Evolutionary conservation across 2,113 vertebrate species (phyloP), one percentile per base, ranked within the genome.

Genomic region (Sisor rabdophorus): DNA sequence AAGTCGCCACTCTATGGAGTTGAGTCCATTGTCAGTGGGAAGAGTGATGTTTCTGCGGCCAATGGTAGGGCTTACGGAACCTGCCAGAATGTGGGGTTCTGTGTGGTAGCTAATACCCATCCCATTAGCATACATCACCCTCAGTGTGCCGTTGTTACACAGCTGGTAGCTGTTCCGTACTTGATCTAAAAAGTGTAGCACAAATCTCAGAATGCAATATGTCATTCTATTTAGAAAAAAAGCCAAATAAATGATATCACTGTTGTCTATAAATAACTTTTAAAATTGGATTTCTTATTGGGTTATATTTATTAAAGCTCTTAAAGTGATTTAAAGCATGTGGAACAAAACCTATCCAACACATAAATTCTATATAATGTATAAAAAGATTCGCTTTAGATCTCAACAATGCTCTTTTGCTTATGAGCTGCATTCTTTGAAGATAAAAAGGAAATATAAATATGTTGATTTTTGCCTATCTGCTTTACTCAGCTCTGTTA

Each of bases 71-170:
- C 95, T 99, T 80, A 98, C 93, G 40, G 97, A 96, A 48, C 98
- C 98, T 0, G 97, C 95, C 24, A 98, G 92, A 85, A 99, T 95
- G 81, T 99, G 98, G 15, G 98, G 98, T 86, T 99, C 98, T 0
- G 95, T 99, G 89, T 98, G 96, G 88, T 98, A 98, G 89, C 97
- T 98, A 91, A 99, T 97, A 19, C 94, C 95, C 97, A 99, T 97
- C 50, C 98, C 98, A 20, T 99, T 98, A 85, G 98, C 97, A 12
- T 99, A 98, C 94, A 96, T 94, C 84, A 98, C 96, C 87, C 96
- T 91, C 89, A 99, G 91, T 61, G 97, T 98, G 50, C 98, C 97
- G 2, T 99, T 98, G 85, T 95, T 97, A 85, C 96, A 98, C 84
- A 99, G 92, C 89, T 98, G 96, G 90, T 98, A 99, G 91, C 94